phyloP scores from a whole-genome alignment of 2,888 invertebrate genomes.

The Micropterix aruncella region DNA sequence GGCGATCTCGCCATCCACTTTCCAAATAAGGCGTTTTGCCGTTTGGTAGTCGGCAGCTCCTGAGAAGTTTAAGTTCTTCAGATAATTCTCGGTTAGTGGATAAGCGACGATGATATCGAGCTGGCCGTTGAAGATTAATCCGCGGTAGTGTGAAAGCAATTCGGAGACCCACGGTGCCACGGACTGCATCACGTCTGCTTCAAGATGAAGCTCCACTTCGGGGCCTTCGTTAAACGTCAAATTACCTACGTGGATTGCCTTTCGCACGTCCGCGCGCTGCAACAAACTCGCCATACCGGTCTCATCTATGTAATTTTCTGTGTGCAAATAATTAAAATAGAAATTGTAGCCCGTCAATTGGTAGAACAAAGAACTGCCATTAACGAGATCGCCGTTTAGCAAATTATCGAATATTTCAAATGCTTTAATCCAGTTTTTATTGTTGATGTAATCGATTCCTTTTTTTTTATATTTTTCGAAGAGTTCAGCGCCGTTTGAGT shows the following conservation, averaged over 20 bases:
- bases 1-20: constrained; percentile 50
- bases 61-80: constrained; percentile 55
- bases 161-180: constrained; percentile 59
- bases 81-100: constrained; percentile 68
- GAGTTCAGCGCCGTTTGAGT: constrained; percentile 41
- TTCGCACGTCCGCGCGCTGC: constrained; percentile 46
- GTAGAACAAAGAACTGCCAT: constrained; percentile 45
- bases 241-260: constrained; percentile 76
- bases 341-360: constrained; percentile 65
- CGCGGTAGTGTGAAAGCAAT: constrained; percentile 49
- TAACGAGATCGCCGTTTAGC: constrained; percentile 51
- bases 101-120: constrained; percentile 85
- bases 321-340: constrained; percentile 59
- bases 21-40: constrained; percentile 55
- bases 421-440: constrained; percentile 50
- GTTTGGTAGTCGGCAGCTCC: constrained; percentile 49
- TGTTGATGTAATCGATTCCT: constrained; percentile 43
- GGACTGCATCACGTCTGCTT: constrained; percentile 68
- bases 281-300: constrained; percentile 45
- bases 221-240: constrained; percentile 49
- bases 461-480: constrained; percentile 48
- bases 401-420: constrained; percentile 58
- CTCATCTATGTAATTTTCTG: constrained; percentile 35
- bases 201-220: constrained; percentile 55
- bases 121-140: constrained; percentile 81